These are phyloP conservation scores for Carabus problematicus DNA, from an alignment of 2,888 invertebrate species.

Conservation along the genomic window DNA sequence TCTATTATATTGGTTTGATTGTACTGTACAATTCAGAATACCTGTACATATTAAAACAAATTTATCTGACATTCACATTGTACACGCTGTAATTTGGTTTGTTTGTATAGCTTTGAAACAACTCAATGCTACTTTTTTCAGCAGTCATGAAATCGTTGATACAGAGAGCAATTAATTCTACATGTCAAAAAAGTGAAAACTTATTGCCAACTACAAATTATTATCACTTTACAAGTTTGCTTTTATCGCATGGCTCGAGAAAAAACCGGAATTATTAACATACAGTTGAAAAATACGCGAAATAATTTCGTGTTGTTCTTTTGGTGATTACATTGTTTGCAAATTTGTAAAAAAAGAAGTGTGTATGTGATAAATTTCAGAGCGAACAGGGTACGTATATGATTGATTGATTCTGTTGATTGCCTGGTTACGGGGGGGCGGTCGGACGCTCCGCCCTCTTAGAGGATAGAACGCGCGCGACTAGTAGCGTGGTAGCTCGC, in stretches of 20 bases:
- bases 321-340: background rate
- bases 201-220: no score
- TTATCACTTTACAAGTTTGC: background rate
- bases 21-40: no score
- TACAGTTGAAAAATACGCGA: background rate
- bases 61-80: no score
- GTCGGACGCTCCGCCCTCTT: conserved; percentile 30
- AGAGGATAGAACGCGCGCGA: conserved; percentile 23
- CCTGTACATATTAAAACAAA: no score
- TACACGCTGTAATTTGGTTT: no score
- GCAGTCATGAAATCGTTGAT: no score
- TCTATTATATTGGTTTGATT: no score
- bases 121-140: no score
- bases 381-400: conserved; percentile 3
- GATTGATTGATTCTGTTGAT: conserved; percentile 40
- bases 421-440: conserved; percentile 23
- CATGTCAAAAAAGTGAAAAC: no score
- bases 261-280: background rate
- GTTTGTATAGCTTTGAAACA: no score
- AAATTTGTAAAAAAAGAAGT: background rate
- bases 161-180: no score
- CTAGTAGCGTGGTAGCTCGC: conserved; percentile 18
- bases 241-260: background rate
- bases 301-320: background rate
- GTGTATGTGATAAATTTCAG: conserved; percentile 13